phyloP scores from a whole-genome alignment of 2,888 invertebrate species.

The Selenia dentaria region DNA sequence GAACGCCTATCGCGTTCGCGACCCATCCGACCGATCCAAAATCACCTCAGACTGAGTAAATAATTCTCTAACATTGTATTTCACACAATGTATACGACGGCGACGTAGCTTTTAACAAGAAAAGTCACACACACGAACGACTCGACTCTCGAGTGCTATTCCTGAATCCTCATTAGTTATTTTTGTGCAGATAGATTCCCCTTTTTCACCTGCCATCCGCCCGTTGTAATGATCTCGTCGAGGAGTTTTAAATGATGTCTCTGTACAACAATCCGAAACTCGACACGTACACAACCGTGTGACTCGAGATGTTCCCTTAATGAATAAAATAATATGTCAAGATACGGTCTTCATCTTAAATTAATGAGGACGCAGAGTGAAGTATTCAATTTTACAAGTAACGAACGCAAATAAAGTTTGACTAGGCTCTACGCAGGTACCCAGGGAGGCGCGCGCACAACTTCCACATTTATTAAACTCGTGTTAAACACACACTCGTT shows the following conservation, averaged over 20 bases:
- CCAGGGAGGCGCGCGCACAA: slow-evolving; percentile 41
- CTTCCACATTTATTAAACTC: slow-evolving; percentile 71
- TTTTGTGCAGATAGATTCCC: slow-evolving; percentile 35
- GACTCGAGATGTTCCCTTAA: slow-evolving; percentile 67
- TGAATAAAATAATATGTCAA: slow-evolving; percentile 83
- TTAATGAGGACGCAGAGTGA: slow-evolving; percentile 76
- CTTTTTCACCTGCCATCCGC: slow-evolving; percentile 43
- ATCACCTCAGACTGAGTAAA: slow-evolving; percentile 20
- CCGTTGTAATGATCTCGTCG: slow-evolving; percentile 69
- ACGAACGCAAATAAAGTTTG: slow-evolving; percentile 76
- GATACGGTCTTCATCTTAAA: slow-evolving; percentile 80
- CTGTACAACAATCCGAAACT: slow-evolving; percentile 74
- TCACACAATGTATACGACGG: slow-evolving; percentile 15
- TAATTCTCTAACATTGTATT: slow-evolving; percentile 18
- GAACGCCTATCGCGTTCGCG: slow-evolving; percentile 44
- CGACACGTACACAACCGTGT: slow-evolving; percentile 67
- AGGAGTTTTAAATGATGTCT: slow-evolving; percentile 79
- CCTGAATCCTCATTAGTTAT: slow-evolving; percentile 23
- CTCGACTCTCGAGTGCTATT: slow-evolving; percentile 10
- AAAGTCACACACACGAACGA: slow-evolving; percentile 15
- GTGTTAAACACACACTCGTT: slow-evolving; percentile 65
- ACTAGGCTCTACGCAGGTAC: slow-evolving; percentile 37
- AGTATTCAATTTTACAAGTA: slow-evolving; percentile 80
- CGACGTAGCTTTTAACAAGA: slow-evolving; percentile 18
- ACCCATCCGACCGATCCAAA: slow-evolving; percentile 20